Base-by-base conservation (phyloP, 2,888 invertebrate genomes). In the Rhogogaster chlorosoma region DNA sequence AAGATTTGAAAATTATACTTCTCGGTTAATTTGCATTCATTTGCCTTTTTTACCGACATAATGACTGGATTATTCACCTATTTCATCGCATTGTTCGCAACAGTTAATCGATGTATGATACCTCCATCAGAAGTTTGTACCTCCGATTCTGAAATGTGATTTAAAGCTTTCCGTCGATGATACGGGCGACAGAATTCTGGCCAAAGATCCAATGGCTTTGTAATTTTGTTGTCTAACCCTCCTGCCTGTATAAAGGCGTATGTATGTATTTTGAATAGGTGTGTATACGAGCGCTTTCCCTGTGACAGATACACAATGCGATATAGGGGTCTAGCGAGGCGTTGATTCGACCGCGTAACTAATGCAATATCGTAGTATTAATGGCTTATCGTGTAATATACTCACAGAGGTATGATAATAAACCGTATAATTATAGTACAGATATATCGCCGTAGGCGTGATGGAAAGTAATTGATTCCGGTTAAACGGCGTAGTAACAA, bases 281-380 rank as follows among this genome's bases (percentile, higher is more conserved):
- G 26, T 29, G 18, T 36, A 29, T 26, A 61, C 22, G 29, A 70
- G 32, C 36, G 36, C 36, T 36, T 70, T 70, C 5, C 32, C 36
- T 36, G 18, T 70, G 70, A 70, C 70, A 29, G 6, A 70, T 70
- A 32, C 32, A 70, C 70, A 36, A 70, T 36, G 36, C 70, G 70
- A 70, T 70, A 70, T 70, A 70, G 32, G 32, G 32, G 36, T 70
- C 32, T 70, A 36, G n/a, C 5, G 0, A 26, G 10, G 49, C 26
- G 45, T 38, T 75, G 45, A 75, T 75, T 75, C 49, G 15, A 45
- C 18, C 75, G 45, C 26, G 26, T 26, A 45, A 75, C 75, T 75
- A 75, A 75, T 15, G 75, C 45, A 75, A 75, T 75, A 75, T 45
- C 75, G 42, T 42, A 45, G 45, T 45, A 75, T 75, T 49, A 49